Conservation (phyloP, 23 tunicate genomes). For the Styela plicata region DNA sequence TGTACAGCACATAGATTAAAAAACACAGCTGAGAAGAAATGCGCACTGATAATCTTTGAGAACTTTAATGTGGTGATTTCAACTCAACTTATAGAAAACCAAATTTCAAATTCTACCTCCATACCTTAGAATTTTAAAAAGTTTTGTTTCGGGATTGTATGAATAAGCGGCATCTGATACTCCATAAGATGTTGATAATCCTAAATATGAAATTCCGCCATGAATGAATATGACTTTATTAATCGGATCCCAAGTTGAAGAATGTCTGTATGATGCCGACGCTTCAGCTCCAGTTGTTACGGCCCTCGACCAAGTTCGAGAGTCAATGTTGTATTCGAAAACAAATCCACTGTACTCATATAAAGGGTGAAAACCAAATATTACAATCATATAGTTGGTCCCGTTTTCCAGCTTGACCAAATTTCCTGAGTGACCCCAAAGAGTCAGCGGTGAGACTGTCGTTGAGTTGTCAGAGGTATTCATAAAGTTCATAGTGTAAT, state of each 20-base stretch:
- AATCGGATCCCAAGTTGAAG: slow-evolving; percentile 44
- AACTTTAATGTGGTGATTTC: too few species aligned
- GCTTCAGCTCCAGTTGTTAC: background rate
- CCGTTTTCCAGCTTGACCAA: slow-evolving; percentile 46
- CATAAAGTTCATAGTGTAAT: slow-evolving; percentile 19
- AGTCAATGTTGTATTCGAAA: slow-evolving; percentile 39
- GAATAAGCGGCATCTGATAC: slow-evolving; percentile 9
- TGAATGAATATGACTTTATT: slow-evolving; percentile 41
- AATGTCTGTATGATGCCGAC: slow-evolving; percentile 44
- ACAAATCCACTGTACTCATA: slow-evolving; percentile 45
- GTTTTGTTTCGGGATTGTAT: slow-evolving; percentile 36
- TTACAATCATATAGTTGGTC: slow-evolving; percentile 54
- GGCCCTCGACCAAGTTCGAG: slow-evolving; percentile 35
- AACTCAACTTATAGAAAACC: too few species aligned
- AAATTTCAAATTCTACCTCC: too few species aligned
- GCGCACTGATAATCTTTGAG: too few species aligned
- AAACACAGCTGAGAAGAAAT: too few species aligned
- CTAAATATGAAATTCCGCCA: slow-evolving; percentile 43
- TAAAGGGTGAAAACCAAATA: slow-evolving; percentile 74
- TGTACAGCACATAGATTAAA: too few species aligned
- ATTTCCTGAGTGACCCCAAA: slow-evolving; percentile 77
- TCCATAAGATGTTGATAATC: background rate
- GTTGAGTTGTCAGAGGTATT: background rate
- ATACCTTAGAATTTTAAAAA: slow-evolving; percentile 30
- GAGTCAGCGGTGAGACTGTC: background rate